Conservation (phyloP, 2,797 vertebrate species). For the Mormyrus proboscirostris region DNA sequence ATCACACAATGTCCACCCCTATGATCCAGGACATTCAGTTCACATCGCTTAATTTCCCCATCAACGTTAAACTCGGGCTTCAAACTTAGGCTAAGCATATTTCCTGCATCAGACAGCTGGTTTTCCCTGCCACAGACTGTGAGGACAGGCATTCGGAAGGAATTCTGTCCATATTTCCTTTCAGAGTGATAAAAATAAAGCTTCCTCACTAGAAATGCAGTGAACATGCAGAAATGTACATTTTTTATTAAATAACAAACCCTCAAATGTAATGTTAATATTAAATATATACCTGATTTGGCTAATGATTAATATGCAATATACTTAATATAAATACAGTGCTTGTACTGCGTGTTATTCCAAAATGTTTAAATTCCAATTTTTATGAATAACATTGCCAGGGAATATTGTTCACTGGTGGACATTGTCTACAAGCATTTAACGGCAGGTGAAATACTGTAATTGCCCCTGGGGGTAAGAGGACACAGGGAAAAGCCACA, state of each 20-base stretch:
- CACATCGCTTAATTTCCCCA: slow-evolving; percentile 52
- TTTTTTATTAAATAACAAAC: background rate
- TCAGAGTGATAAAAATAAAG: slow-evolving; percentile 5
- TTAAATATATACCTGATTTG: background rate
- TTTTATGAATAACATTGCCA: background rate
- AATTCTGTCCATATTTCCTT: slow-evolving; percentile 12
- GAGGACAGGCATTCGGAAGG: background rate
- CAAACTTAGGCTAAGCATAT: slow-evolving; percentile 58
- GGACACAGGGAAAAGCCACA: background rate
- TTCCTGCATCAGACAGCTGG: slow-evolving; percentile 40
- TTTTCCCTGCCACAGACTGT: slow-evolving; percentile 29
- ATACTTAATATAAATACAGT: background rate
- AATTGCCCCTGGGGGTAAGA: background rate
- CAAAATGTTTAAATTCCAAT: background rate
- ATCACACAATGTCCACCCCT: background rate
- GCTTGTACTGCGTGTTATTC: background rate
- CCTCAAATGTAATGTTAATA: background rate
- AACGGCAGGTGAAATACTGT: background rate
- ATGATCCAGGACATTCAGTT: slow-evolving; percentile 24
- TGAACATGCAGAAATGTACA: background rate
- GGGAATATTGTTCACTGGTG: background rate
- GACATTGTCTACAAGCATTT: background rate
- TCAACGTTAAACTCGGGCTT: slow-evolving; percentile 29
- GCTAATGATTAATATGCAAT: background rate
- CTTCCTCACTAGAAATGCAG: background rate